Evolutionary conservation across 1,140 invertebrate genomes (phyloP), one percentile per base, ranked within the genome.

Genomic region (Plectrocnemia conspersa): DNA sequence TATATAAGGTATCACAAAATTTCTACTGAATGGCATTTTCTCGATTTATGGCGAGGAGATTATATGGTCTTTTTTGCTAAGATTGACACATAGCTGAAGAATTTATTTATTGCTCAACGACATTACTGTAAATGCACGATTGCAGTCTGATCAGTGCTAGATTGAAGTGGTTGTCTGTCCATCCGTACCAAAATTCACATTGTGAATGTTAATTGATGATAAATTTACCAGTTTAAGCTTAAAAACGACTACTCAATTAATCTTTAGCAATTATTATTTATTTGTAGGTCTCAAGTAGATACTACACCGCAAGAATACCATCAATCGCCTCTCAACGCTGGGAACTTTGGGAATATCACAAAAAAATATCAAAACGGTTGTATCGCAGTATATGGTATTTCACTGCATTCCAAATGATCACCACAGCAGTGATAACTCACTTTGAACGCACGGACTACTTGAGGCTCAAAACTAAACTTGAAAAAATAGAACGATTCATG

Each of bases 201-300:
- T n/a, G n/a, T n/a, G n/a, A n/a, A n/a, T n/a, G n/a, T n/a, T n/a
- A n/a, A n/a, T n/a, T n/a, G n/a, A n/a, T n/a, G n/a, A n/a, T n/a
- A n/a, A n/a, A n/a, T n/a, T n/a, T n/a, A n/a, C n/a, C n/a, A n/a
- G n/a, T n/a, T n/a, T n/a, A n/a, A 54, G 5, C 18, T 1, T 16
- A 33, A 11, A 6, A 46, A 15, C 11, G 10, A 33, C 1, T 9
- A 13, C 6, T 3, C 7, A 3, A 9, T 9, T 7, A 18, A 9
- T 15, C 1, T 3, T 4, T 33, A 45, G 11, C n/a, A 19, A 27
- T 25, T 24, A 47, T 10, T 21, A 4, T 38, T 50, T 56, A 57
- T 50, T 74, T 72, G 48, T 65, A 80, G 78, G 56, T 75, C 29
- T 71, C 76, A 15, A 60, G 64, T 44, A 67, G 66, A 59, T 72